phyloP scores from a whole-genome alignment of 92 coral and sea anemone genomes.

The Blastomussa wellsi region DNA sequence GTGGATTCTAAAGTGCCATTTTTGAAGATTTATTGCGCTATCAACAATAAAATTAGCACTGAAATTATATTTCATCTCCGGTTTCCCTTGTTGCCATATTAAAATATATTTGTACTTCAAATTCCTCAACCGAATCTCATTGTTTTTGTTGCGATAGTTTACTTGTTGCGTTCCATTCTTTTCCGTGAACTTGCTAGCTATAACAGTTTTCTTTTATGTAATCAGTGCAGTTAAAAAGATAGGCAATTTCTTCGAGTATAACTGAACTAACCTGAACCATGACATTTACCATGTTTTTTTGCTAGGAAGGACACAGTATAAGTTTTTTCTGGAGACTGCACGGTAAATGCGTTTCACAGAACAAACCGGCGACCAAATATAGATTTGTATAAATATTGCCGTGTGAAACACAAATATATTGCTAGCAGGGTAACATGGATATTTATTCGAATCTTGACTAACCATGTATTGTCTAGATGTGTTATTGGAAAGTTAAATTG shows the following conservation, averaged over 20 bases:
- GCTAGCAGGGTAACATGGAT: background rate
- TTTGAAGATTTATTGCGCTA: background rate
- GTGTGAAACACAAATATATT: background rate
- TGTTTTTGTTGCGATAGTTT: background rate
- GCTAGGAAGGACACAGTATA: background rate
- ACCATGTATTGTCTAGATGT: background rate
- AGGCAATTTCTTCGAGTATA: background rate
- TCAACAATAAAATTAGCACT: background rate
- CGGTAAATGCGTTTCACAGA: background rate
- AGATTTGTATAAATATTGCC: background rate
- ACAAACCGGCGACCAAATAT: background rate
- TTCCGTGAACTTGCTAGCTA: background rate
- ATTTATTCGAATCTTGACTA: background rate
- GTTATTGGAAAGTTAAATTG: background rate
- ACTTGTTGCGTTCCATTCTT: background rate
- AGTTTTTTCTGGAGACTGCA: background rate
- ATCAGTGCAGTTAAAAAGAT: background rate
- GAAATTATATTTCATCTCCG: background rate
- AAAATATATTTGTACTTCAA: background rate
- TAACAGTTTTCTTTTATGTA: background rate
- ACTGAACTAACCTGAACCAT: background rate
- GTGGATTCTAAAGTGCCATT: conserved; percentile 1
- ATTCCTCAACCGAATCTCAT: background rate
- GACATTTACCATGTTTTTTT: no score
- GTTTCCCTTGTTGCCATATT: conserved; percentile 3